Conservation (phyloP, 1,140 invertebrate species). For the Uloborus diversus region DNA sequence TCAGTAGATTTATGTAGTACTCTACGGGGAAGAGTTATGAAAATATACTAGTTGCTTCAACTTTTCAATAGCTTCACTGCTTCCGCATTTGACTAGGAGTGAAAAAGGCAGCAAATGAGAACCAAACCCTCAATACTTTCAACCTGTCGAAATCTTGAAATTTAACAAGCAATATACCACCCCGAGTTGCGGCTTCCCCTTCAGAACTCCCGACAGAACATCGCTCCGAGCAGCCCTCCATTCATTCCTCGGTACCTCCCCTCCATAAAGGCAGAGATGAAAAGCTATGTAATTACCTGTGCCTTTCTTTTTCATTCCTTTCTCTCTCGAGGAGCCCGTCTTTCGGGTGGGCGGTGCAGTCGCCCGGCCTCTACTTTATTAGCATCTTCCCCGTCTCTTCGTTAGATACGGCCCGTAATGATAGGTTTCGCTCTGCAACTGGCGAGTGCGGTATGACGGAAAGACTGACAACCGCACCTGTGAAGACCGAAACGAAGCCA, state of each 20-base stretch:
- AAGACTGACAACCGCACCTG: slow-evolving; percentile 33
- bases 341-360: slow-evolving; percentile 18
- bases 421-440: slow-evolving; percentile 23
- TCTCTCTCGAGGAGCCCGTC: slow-evolving; percentile 1
- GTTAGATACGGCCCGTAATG: slow-evolving; percentile 24
- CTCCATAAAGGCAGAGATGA: neutral
- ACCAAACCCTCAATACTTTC: too few relatives aligned
- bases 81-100: too few relatives aligned
- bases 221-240: too few relatives aligned
- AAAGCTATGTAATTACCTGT: slow-evolving; percentile 48
- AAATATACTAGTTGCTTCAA: too few relatives aligned
- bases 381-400: slow-evolving; percentile 5
- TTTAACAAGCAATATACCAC: neutral
- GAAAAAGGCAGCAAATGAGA: too few relatives aligned
- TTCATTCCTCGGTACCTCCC: slow-evolving; percentile 10
- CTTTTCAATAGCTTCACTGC: too few relatives aligned
- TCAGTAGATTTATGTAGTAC: too few relatives aligned
- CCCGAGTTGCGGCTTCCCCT: too few relatives aligned
- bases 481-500: neutral
- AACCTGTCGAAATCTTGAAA: too few relatives aligned
- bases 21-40: too few relatives aligned
- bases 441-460: neutral
- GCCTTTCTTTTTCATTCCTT: neutral
- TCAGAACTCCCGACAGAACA: too few relatives aligned
- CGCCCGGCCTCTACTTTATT: slow-evolving; percentile 40